Evolutionary conservation across 2,797 vertebrate species (phyloP).

Genomic region (Neomorphus geoffroyi): DNA sequence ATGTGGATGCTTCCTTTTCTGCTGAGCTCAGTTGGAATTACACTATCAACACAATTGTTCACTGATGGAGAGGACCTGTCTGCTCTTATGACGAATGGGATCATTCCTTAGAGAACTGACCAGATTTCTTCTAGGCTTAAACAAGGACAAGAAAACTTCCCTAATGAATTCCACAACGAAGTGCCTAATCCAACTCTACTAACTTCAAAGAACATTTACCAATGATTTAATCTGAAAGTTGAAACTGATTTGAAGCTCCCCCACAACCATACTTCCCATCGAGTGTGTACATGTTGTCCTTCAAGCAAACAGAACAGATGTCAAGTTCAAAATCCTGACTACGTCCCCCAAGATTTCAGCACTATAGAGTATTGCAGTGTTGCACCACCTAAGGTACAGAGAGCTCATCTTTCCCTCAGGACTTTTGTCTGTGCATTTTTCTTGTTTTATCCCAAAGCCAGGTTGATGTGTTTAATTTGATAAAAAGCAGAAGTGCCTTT

Average conservation of each 20-base stretch:
- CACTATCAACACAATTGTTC: slow-evolving; percentile 22
- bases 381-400: neutral
- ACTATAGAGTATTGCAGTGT: neutral
- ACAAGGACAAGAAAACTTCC: neutral
- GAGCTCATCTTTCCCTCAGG: neutral
- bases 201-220: neutral
- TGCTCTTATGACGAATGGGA: neutral
- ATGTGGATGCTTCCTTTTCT: slow-evolving; percentile 45
- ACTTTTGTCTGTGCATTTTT: neutral
- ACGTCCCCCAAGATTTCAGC: neutral
- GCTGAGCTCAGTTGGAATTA: slow-evolving; percentile 52
- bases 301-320: neutral
- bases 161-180: neutral
- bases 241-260: neutral
- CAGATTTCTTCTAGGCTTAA: neutral
- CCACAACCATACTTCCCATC: neutral
- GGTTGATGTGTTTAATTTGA: neutral
- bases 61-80: neutral
- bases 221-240: neutral
- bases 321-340: slow-evolving; percentile 22
- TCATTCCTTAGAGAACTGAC: neutral
- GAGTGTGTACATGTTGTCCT: neutral
- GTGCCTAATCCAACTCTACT: neutral
- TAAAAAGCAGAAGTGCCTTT: neutral
- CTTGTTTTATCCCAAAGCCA: neutral